Conservation (phyloP, 2,797 vertebrate genomes). For the Microhierax caerulescens region DNA sequence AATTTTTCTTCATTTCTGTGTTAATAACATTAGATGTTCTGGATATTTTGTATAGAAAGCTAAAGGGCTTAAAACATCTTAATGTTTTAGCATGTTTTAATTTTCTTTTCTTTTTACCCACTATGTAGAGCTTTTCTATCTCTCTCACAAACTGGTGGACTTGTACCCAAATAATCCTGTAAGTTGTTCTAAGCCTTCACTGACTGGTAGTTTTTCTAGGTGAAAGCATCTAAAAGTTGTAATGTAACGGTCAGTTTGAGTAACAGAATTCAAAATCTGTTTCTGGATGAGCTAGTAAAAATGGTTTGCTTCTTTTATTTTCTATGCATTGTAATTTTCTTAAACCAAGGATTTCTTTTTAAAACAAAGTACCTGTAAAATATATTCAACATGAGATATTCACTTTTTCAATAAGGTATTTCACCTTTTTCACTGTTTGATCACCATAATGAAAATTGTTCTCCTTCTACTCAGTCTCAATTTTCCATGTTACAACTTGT, state of each 20-base stretch:
- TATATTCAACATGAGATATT: background rate
- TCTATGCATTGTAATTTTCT: background rate
- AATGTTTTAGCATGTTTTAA: background rate
- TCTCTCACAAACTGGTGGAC: conserved; percentile 98
- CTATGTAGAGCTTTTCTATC: conserved; percentile 92
- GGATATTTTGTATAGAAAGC: background rate
- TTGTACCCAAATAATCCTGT: conserved; percentile 98
- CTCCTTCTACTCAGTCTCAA: background rate
- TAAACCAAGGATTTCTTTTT: background rate
- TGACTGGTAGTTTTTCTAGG: background rate
- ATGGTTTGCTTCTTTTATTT: background rate
- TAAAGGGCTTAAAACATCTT: background rate
- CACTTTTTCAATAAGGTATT: no score
- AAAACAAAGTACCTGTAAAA: background rate
- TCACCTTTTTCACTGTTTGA: background rate
- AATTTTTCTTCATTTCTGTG: background rate
- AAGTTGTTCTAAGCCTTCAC: conserved; percentile 72
- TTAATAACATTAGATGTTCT: background rate
- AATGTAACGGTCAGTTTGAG: background rate
- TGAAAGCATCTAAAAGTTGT: background rate
- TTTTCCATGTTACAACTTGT: background rate
- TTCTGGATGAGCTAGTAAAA: background rate
- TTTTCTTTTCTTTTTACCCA: conserved; percentile 25
- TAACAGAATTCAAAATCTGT: background rate
- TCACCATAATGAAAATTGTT: background rate